These are phyloP conservation scores for Lampris megalopsis DNA, from an alignment of 2,113 vertebrate genomes.

Conservation along the genomic window DNA sequence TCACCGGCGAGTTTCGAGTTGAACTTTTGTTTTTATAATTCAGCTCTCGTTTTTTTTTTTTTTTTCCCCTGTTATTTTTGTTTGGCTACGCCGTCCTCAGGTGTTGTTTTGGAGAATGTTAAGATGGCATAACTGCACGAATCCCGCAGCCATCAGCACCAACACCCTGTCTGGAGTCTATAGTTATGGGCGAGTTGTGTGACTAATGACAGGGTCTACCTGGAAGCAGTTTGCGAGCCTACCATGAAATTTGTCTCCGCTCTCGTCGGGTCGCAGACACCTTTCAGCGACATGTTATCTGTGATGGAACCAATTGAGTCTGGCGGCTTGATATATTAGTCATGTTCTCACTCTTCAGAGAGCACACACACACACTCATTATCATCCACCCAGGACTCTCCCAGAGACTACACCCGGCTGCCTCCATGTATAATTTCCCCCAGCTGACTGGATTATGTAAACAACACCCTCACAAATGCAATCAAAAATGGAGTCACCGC, in stretches of 20 bases:
- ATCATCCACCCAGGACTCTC: constrained; percentile 2
- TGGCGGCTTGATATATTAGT: constrained; percentile 50
- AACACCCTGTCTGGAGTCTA: constrained; percentile 69
- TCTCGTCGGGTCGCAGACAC: constrained; percentile 59
- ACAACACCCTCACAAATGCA: constrained; percentile 51
- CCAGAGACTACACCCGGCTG: constrained; percentile 58
- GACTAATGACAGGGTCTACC: constrained; percentile 77
- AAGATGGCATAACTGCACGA: constrained; percentile 30
- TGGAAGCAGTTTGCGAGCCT: constrained; percentile 67
- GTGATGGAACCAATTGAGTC: constrained; percentile 31
- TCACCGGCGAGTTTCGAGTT: not conserved
- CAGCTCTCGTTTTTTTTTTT: not conserved
- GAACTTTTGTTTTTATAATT: not conserved
- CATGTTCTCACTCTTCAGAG: constrained; percentile 22
- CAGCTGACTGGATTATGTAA: constrained; percentile 68
- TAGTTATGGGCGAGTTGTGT: constrained; percentile 63
- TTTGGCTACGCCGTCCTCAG: not conserved
- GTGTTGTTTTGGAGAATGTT: not conserved
- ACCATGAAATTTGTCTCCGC: constrained; percentile 70
- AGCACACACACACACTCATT: constrained; percentile 31
- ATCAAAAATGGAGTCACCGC: constrained; percentile 46
- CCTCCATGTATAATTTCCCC: constrained; percentile 65
- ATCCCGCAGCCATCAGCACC: constrained; percentile 60
- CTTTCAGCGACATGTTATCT: constrained; percentile 50
- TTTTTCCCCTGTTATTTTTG: not conserved